Base-by-base conservation (phyloP, 2,797 vertebrate genomes). In the Brotula barbata region DNA sequence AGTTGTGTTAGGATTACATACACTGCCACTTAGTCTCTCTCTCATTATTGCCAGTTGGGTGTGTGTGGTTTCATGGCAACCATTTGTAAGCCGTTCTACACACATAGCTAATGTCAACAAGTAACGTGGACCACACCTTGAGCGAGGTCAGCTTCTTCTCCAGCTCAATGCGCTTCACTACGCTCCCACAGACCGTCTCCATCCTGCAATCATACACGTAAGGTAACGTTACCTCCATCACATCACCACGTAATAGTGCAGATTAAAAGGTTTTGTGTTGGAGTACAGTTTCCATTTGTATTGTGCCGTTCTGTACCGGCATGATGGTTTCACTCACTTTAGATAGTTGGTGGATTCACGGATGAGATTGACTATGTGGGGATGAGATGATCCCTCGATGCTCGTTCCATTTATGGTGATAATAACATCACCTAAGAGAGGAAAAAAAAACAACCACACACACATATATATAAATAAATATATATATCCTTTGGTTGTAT, bases 91-190 rank as follows among this genome's bases (percentile, higher is more conserved):
- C 6, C 11, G 13, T 12, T 15, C 36, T 13, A 23, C 13, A 6
- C 7, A 68, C 21, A 33, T 2, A 39, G 33, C 13, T 44, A 3
- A 37, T 17, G n/a, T 36, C 19, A 57, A 23, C 36, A 19, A 41
- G 19, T 43, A 28, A 73, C 42, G 60, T 2, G 15, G 21, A 9
- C 8, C 22, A 31, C 84, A 98, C 97, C 95, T 97, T 95, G 28
- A 99, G 92, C 17, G 75, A 49, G 55, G 87, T 89, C 82, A 95
- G 84, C 75, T 83, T 96, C 85, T 90, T 91, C 88, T 98, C 94
- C 6, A 99, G 91, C 81, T 98, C 94, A 45, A 91, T 89, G 83
- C 90, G 93, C 88, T 93, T 93, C 76, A 97, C 85, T 50, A 91
- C 71, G 42, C 91, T 91, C 58, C 92, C 94, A 10, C 93, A 94